These are phyloP conservation scores for Phymanthus crucifer DNA, from an alignment of 92 coral and sea anemone species.

Conservation along the genomic window DNA sequence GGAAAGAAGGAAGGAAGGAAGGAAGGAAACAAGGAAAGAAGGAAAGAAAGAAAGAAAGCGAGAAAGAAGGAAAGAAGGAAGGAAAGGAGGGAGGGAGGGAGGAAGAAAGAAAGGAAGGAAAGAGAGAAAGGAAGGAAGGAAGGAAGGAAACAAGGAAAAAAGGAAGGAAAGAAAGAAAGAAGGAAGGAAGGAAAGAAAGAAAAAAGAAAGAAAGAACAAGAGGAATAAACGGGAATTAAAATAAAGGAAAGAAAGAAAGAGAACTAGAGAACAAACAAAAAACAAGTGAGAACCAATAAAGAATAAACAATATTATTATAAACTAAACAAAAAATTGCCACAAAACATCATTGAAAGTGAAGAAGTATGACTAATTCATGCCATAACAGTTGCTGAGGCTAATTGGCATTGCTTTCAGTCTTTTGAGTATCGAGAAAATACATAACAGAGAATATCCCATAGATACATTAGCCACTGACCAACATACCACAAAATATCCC, in stretches of 20 bases:
- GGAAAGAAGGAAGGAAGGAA: neutral
- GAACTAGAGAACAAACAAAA: neutral
- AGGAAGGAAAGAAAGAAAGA: neutral
- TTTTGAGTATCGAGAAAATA: neutral
- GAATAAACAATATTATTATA: neutral
- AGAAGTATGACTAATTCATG: neutral
- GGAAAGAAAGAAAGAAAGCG: neutral
- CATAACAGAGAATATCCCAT: neutral
- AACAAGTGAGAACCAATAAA: neutral
- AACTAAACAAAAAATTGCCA: neutral
- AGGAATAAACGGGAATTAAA: neutral
- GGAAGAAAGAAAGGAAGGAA: neutral
- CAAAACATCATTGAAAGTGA: neutral
- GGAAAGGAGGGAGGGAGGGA: neutral
- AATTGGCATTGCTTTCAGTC: neutral
- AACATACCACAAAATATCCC: neutral
- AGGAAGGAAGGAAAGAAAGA: neutral
- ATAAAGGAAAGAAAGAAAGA: neutral
- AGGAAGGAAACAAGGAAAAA: too few relatives aligned
- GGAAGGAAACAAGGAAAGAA: neutral
- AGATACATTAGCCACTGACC: constrained; percentile 1
- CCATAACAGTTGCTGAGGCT: neutral
- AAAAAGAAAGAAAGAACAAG: neutral
- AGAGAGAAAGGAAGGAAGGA: neutral
- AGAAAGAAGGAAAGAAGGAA: neutral